A percentile compares a stretch with the other conserved stretches of the same genome.
Conservation (phyloP, 2,888 invertebrate species). For the Dolomedes plantarius region DNA sequence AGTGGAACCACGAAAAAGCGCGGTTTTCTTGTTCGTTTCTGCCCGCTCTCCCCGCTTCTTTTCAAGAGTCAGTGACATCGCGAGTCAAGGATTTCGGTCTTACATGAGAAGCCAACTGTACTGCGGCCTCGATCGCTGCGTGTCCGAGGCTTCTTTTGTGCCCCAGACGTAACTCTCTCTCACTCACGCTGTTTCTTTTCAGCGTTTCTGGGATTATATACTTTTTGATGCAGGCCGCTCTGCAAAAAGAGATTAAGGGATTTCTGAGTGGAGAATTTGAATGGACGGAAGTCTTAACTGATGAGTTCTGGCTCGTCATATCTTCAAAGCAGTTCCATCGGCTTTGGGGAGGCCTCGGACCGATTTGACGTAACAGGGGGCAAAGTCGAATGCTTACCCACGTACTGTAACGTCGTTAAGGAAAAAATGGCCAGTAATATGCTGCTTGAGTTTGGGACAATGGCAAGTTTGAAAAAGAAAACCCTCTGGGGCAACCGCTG, state of each 20-base stretch:
- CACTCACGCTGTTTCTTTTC: neutral
- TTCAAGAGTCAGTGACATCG: neutral
- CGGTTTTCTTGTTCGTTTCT: no score
- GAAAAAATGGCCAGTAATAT: no score
- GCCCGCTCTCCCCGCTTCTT: neutral
- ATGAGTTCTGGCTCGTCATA: neutral
- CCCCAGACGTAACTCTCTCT: neutral
- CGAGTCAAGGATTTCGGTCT: neutral
- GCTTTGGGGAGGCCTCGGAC: neutral
- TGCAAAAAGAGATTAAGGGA: neutral
- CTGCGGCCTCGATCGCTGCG: neutral
- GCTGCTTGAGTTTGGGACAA: no score
- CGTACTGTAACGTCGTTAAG: no score
- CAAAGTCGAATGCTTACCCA: no score
- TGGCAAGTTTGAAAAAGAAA: no score
- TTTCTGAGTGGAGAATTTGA: neutral
- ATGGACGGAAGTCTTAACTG: conserved; percentile 11
- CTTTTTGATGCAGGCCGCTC: neutral
- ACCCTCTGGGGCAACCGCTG: no score
- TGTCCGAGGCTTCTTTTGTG: neutral
- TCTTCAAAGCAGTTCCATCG: neutral
- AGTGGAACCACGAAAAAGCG: no score
- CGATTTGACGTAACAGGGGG: neutral
- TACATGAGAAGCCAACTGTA: conserved; percentile 11
- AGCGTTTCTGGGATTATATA: neutral